Evolutionary conservation across 2,888 invertebrate species (phyloP), one percentile per base, ranked within the genome.

Genomic region (Polydrusus tereticollis): DNA sequence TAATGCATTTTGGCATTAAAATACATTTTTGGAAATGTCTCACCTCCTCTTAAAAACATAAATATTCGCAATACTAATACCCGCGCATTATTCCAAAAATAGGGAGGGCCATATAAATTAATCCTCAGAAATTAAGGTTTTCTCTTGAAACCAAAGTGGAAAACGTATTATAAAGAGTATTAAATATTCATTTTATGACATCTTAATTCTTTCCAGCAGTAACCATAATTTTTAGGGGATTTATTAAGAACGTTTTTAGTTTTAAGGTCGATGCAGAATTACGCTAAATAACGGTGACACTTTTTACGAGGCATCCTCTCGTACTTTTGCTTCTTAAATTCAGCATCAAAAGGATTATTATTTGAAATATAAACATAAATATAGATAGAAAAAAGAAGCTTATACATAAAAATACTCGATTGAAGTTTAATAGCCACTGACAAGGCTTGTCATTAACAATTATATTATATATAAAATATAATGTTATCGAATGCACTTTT

Each of bases 111-210:
- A 20, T 50, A 50, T 50, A 50, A 50, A 50, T 26, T 50, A 50
- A 50, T 50, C 50, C 50, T 26, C 50, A 50, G 26, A 50, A 50
- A 50, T 50, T 50, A 50, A 26, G 50, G 23, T 12, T 14, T 50
- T 50, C 26, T 50, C 50, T 23, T 26, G 23, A 23, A 50, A 50
- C 26, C 50, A 50, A 50, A 50, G 50, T 50, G 26, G 26, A 50
- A n/a, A n/a, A n/a, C n/a, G 26, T 26, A 50, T 26, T 50, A 50
- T 26, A 50, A 50, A 50, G 26, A 50, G 50, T 50, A 50, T 50
- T 50, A 50, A 26, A 50, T 50, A 50, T 50, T 50, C 50, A 50
- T 50, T 50, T 50, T 50, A 50, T 20, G 50, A 50, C 50, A 50
- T 50, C 26, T 50, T 50, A 50, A 50, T 50, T 50, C 50, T 50